Base-by-base conservation (phyloP, 2,888 invertebrate species). In the Amphipyra tragopoginis region DNA sequence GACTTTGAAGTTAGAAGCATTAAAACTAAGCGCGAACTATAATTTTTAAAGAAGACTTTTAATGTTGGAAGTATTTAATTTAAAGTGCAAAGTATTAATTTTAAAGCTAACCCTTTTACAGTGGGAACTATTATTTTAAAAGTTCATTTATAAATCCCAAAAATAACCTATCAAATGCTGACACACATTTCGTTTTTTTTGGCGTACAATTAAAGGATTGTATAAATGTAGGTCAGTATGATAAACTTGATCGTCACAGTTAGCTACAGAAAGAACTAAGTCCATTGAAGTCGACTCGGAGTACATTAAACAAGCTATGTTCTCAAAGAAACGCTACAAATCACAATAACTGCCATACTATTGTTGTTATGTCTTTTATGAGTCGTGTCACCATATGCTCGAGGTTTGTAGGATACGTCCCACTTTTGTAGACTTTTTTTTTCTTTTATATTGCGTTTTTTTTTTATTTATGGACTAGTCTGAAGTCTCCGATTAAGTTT, bases 291-390 rank as follows among this genome's bases (percentile, higher is more conserved):
- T 61, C 13, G 42, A 60, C 53, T 49, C 47, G 29, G 13, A 65
- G 66, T 57, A 62, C 62, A 66, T 74, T 64, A 77, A 77, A 68
- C 59, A 61, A 47, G 68, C 39, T 58, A 40, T 52, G 65, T 71
- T 77, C 64, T 64, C 75, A 39, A 77, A 77, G 64, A 77, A 67
- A 63, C 36, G 65, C 61, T 6, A 77, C 75, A 71, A 77, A 74
- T 76, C 76, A 77, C 59, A 58, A 66, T 77, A 77, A 76, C 63
- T 77, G 63, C 63, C 45, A 34, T 8, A 13, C 56, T 49, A 58
- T 63, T 70, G 56, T 76, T 61, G 63, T 61, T 72, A 55, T 63
- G 51, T 60, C 42, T 67, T 73, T 77, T 53, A 73, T 62, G 60
- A 64, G 53, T 42, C 33, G 48, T 62, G 48, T 40, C 52, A 52